Percentiles rank a stretch among this genome's conserved stretches.
Conservation (phyloP, 2,113 vertebrate genomes). For the human region DNA sequence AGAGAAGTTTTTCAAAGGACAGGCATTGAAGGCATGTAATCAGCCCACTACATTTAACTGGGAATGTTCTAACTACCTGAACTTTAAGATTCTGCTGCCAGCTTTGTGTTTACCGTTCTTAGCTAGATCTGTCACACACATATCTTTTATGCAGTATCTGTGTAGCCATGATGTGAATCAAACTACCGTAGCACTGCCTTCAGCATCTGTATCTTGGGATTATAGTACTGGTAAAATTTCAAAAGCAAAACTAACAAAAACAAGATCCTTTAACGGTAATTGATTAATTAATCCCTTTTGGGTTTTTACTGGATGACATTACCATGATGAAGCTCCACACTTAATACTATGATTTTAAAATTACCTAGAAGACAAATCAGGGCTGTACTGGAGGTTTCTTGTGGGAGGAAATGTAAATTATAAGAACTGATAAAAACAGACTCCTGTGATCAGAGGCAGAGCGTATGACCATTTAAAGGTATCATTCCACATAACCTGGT, state of each 20-base stretch:
- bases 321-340: background rate
- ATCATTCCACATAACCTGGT: too few species aligned
- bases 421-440: background rate
- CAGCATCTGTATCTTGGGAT: background rate
- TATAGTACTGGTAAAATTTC: background rate
- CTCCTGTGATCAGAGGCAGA: background rate
- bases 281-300: background rate
- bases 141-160: background rate
- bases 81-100: background rate
- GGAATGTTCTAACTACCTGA: background rate
- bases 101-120: background rate
- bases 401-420: background rate
- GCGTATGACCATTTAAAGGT: background rate
- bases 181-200: rapidly evolving
- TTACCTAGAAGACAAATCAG: background rate
- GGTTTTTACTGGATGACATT: background rate
- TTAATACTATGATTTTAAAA: background rate
- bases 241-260: background rate
- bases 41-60: background rate
- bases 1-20: background rate
- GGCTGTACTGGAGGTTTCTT: background rate
- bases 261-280: background rate
- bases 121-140: rapidly evolving
- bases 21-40: background rate
- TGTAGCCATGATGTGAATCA: too few species aligned